Evolutionary conservation across 2,113 vertebrate species (phyloP).

Genomic region (Charina bottae): DNA sequence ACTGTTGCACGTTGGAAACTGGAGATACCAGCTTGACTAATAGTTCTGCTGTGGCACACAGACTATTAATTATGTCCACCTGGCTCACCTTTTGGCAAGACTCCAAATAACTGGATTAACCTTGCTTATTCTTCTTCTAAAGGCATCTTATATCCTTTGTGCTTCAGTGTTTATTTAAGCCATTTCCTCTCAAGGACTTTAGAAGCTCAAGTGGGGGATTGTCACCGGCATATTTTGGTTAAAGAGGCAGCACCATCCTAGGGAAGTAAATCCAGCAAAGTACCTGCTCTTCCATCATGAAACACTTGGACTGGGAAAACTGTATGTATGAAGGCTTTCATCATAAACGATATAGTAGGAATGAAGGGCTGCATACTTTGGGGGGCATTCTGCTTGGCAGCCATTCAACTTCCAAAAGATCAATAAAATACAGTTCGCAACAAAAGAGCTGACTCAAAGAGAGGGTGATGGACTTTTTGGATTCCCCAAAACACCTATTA

Average conservation of each 20-base stretch:
- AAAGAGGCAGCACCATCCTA: neutral
- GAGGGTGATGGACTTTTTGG: neutral
- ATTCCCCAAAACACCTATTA: neutral
- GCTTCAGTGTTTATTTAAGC: neutral
- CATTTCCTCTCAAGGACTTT: neutral
- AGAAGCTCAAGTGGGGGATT: neutral
- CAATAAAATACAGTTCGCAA: neutral
- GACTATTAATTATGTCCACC: neutral
- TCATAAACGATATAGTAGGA: neutral
- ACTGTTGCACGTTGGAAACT: too few species aligned
- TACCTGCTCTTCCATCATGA: neutral
- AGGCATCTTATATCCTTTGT: neutral
- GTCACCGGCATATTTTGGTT: neutral
- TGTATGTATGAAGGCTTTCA: neutral
- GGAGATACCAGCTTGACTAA: neutral
- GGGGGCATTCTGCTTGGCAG: neutral
- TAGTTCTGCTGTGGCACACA: neutral
- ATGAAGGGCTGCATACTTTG: neutral
- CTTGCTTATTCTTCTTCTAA: neutral
- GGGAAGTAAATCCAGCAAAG: neutral
- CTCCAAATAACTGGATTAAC: neutral
- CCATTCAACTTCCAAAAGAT: neutral
- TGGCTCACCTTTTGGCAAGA: neutral
- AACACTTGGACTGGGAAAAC: neutral
- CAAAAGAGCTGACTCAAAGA: neutral